Evolutionary conservation across 2,113 vertebrate species (phyloP).

Genomic region (Archilochus colubris): DNA sequence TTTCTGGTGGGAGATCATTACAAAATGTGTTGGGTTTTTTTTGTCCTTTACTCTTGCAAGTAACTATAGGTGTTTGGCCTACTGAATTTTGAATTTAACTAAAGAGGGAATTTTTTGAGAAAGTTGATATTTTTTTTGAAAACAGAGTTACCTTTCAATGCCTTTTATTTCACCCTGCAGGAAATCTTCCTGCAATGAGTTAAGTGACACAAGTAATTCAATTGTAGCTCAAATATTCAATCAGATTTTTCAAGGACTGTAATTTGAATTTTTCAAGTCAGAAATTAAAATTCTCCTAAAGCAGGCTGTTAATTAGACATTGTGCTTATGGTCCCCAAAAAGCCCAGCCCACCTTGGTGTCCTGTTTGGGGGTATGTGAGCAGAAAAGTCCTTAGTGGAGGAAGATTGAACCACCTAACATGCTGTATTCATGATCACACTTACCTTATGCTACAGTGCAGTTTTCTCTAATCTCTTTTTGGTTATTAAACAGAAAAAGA

Average conservation of each 20-base stretch:
- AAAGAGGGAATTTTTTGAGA: background rate
- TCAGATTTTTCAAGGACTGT: background rate
- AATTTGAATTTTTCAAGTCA: background rate
- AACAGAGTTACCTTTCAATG: background rate
- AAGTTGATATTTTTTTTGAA: background rate
- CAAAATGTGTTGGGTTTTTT: background rate
- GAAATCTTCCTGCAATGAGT: background rate
- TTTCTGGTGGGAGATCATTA: background rate
- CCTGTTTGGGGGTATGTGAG: background rate
- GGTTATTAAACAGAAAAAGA: constrained; percentile 91
- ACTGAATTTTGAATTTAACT: background rate
- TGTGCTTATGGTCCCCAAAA: background rate
- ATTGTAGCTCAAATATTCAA: background rate
- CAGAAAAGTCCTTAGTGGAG: background rate
- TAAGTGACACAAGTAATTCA: background rate
- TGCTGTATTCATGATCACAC: constrained; percentile 23
- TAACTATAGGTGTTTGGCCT: background rate
- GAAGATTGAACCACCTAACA: background rate
- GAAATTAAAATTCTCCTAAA: background rate
- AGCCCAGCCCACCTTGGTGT: background rate
- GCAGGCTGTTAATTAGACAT: background rate
- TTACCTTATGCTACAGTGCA: constrained; percentile 40
- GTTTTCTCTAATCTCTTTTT: constrained; percentile 65
- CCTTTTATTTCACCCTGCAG: background rate
- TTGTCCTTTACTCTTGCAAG: background rate